Base-by-base conservation (phyloP, 2,888 invertebrate species). In the Scaptodrosophila latifasciaeformis region DNA sequence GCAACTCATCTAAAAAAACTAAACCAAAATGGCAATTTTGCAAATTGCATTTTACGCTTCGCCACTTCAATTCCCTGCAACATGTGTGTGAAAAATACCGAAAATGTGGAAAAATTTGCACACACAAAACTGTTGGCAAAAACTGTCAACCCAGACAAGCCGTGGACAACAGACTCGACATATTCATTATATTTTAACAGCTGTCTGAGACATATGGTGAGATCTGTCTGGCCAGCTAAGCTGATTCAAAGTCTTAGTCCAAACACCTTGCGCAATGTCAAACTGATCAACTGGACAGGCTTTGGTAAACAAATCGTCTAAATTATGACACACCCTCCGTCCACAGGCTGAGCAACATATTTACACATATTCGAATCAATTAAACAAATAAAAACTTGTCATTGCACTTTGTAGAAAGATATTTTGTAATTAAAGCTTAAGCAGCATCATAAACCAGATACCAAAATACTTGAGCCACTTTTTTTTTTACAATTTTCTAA, bases 381-480 rank as follows among this genome's bases (percentile, higher is more conserved):
- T 54, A 60, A 60, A 57, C 39, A 58, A 57, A 61, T 6, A 34
- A n/a, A 64, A 59, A 51, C 49, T 46, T 7, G 74, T 39, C 57
- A 60, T 52, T 37, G 52, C 19, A 37, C 60, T 53, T 21, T 34
- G 13, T 46, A 39, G 5, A n/a, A 47, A 40, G 47, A 65, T 44
- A 80, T 74, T 74, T 78, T 75, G 79, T 60, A 72, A 81, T 61
- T 78, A 67, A 62, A 46, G 54, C 40, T n/a, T n/a, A n/a, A n/a
- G 37, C 49, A 5, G 9, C 13, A 15, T 37, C 13, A 51, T 48
- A 58, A n/a, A n/a, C n/a, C n/a, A n/a, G n/a, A n/a, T n/a, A n/a
- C n/a, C n/a, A n/a, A n/a, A n/a, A n/a, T n/a, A n/a, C n/a, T n/a
- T n/a, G n/a, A n/a, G n/a, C n/a, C n/a, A n/a, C n/a, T n/a, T n/a